Conservation (phyloP, 1,140 invertebrate genomes). For the Chironomus tepperi region DNA sequence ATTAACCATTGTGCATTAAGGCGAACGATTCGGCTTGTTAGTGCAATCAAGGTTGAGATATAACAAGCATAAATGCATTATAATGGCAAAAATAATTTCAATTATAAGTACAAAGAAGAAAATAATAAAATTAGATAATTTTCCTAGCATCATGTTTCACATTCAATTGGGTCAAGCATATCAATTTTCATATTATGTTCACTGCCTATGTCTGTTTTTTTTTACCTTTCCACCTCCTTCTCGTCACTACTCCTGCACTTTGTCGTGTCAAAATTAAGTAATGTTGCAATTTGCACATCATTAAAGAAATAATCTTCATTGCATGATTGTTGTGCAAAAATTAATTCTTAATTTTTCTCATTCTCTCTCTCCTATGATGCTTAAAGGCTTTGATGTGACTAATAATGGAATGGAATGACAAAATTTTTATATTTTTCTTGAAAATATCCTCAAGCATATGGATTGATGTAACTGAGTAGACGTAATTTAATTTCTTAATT, state of each 20-base stretch:
- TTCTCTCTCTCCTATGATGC: no score
- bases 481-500: no score
- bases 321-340: conserved; percentile 3
- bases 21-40: no score
- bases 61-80: no score
- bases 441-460: no score
- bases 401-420: no score
- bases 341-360: background rate
- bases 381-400: no score
- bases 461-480: no score
- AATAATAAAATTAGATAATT: conserved; percentile 4
- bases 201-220: background rate
- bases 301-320: conserved; percentile 2
- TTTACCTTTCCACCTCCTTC: background rate
- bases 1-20: no score
- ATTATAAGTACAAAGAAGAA: background rate
- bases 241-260: conserved; percentile 2
- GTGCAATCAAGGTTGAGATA: no score
- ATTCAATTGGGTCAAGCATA: conserved; percentile 8
- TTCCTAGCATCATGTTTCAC: background rate
- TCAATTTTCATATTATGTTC: conserved; percentile 7
- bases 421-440: no score
- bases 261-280: background rate
- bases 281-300: conserved; percentile 7
- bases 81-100: no score